These are phyloP conservation scores for Caenorhabditis doughertyi DNA, from an alignment of 2,888 invertebrate genomes.

Conservation along the genomic window DNA sequence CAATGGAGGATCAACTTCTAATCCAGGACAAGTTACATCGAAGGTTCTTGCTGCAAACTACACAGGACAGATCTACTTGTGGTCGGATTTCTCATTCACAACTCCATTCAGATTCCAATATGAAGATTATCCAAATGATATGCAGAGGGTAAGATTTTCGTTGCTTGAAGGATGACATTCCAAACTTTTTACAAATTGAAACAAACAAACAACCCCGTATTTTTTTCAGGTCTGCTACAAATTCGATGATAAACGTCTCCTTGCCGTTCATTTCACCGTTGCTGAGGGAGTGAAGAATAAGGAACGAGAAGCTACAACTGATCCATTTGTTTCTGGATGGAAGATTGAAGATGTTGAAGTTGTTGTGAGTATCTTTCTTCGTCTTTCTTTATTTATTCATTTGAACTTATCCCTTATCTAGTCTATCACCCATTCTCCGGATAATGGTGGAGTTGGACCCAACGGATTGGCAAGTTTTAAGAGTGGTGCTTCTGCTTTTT, in stretches of 20 bases:
- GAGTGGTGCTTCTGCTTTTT: constrained; percentile 47
- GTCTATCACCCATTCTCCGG: constrained; percentile 57
- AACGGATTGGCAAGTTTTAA: constrained; percentile 63
- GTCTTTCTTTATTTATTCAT: background rate
- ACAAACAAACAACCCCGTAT: background rate
- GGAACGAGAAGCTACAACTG: constrained; percentile 78
- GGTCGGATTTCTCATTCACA: constrained; percentile 81
- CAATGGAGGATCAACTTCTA: constrained; percentile 76
- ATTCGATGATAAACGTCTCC: constrained; percentile 82
- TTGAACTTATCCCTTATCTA: constrained; percentile 19
- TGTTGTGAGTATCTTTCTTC: constrained; percentile 67
- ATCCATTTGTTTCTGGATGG: constrained; percentile 82
- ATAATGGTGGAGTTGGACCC: constrained; percentile 53
- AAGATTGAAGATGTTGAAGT: constrained; percentile 79
- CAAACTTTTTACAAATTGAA: background rate
- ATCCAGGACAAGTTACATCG: constrained; percentile 78
- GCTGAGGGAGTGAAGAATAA: constrained; percentile 76
- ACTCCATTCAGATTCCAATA: constrained; percentile 82
- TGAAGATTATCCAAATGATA: constrained; percentile 81
- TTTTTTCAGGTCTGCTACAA: constrained; percentile 80
- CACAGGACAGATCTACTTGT: constrained; percentile 81
- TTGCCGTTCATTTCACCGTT: constrained; percentile 81
- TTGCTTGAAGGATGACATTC: too few species aligned
- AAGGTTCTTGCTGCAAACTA: constrained; percentile 83
- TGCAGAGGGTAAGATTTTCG: constrained; percentile 70